A percentile compares a stretch with the other conserved stretches of the same genome.
phyloP scores from a whole-genome alignment of 2,888 invertebrate genomes.

The Schizaphis graminum region DNA sequence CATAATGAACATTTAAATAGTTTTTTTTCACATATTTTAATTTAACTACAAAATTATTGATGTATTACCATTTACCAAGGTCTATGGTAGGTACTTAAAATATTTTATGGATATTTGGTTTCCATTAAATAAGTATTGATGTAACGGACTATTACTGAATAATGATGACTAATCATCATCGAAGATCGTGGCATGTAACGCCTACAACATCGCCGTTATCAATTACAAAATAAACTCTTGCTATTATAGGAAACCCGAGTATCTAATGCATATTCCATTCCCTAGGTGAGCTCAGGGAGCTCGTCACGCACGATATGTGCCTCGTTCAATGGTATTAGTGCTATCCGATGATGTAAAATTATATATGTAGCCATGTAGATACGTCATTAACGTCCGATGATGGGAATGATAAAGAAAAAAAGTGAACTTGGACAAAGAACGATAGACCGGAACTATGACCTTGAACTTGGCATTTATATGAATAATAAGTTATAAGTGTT shows the following conservation, averaged over 20 bases:
- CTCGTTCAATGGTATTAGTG: constrained; percentile 6
- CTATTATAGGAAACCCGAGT: background rate
- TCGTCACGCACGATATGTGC: constrained; percentile 18
- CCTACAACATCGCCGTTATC: constrained; percentile 17
- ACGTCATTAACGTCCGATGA: background rate
- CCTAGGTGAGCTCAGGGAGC: background rate
- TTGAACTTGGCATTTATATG: constrained; percentile 52
- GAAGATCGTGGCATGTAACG: constrained; percentile 31
- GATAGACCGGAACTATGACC: constrained; percentile 39
- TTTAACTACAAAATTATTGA: constrained; percentile 23
- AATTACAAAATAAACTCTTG: constrained; percentile 9
- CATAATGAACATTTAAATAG: background rate
- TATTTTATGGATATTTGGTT: constrained; percentile 42
- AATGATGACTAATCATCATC: constrained; percentile 1
- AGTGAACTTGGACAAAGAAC: constrained; percentile 42
- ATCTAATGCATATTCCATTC: background rate
- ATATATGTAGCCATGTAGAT: background rate
- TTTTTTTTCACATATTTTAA: constrained; percentile 6
- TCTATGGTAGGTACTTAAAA: background rate
- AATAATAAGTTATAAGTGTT: background rate
- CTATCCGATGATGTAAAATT: constrained; percentile 27
- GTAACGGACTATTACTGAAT: background rate
- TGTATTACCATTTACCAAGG: constrained; percentile 39
- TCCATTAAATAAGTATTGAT: background rate
- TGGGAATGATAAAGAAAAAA: constrained; percentile 25